phyloP scores from a whole-genome alignment of 2,888 invertebrate genomes.

The Mamestra brassicae region DNA sequence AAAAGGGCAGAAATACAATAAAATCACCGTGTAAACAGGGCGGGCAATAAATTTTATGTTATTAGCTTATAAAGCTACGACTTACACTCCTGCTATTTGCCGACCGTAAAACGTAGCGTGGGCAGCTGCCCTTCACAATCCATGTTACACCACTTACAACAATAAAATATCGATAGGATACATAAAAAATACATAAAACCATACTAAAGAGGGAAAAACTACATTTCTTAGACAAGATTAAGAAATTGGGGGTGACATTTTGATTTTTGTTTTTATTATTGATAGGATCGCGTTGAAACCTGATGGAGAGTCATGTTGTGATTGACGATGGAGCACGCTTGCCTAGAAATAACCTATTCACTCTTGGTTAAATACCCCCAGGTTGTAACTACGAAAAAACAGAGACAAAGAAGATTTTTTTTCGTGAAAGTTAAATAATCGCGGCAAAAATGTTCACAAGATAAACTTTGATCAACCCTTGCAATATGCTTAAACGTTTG shows the following conservation, averaged over 20 bases:
- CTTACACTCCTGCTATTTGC: slow-evolving; percentile 50
- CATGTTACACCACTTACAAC: slow-evolving; percentile 36
- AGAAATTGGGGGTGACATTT: background rate
- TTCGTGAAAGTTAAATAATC: background rate
- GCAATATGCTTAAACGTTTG: background rate
- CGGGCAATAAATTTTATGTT: slow-evolving; percentile 63
- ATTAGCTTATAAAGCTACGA: slow-evolving; percentile 61
- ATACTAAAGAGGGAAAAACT: slow-evolving; percentile 3
- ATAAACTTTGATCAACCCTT: background rate
- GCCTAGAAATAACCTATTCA: no score
- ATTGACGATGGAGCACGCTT: no score
- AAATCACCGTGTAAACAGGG: slow-evolving; percentile 56
- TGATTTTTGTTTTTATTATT: no score
- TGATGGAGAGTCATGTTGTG: no score
- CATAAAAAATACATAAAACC: slow-evolving; percentile 42
- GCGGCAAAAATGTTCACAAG: background rate
- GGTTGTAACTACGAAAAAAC: no score
- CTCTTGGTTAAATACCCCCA: no score
- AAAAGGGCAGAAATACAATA: slow-evolving; percentile 51
- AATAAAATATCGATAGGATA: slow-evolving; percentile 42
- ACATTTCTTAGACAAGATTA: background rate
- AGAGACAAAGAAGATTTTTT: background rate
- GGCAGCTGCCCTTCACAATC: slow-evolving; percentile 52
- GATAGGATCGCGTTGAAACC: no score
- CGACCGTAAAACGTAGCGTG: slow-evolving; percentile 55